Evolutionary conservation across 2,113 vertebrate species (phyloP).

Genomic region (Ochotona curzoniae): DNA sequence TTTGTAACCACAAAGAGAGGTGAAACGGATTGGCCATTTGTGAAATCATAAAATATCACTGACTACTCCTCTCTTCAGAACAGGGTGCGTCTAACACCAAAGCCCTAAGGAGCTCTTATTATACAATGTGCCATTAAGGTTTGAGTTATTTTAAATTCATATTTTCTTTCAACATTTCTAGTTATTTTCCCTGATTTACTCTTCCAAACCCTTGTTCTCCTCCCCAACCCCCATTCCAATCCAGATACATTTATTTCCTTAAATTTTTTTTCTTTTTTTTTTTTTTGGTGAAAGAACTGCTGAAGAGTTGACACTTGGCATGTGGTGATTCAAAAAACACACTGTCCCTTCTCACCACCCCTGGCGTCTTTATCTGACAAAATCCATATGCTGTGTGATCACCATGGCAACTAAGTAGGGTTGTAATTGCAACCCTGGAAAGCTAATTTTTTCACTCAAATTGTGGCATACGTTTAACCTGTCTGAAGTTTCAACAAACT

Average conservation of each 20-base stretch:
- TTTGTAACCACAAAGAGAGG: not conserved
- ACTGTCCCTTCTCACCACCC: conserved; percentile 80
- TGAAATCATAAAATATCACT: not conserved
- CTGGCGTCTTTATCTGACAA: conserved; percentile 88
- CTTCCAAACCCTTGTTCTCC: not conserved
- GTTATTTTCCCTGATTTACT: not conserved
- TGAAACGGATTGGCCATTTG: not conserved
- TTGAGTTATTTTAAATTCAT: conserved; percentile 44
- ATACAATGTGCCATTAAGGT: conserved; percentile 9
- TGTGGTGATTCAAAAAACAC: conserved; percentile 82
- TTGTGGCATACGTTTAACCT: conserved; percentile 86
- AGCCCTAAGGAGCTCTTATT: not conserved
- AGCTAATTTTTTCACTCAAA: conserved; percentile 88
- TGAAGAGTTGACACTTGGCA: conserved; percentile 81
- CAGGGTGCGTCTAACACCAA: not conserved
- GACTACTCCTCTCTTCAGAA: too few relatives aligned
- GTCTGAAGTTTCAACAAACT: conserved; percentile 89
- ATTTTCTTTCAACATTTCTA: conserved; percentile 31
- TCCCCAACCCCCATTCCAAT: not conserved
- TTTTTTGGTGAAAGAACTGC: conserved; percentile 56
- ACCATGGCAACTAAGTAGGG: conserved; percentile 87
- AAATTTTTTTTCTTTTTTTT: not conserved
- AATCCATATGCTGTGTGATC: conserved; percentile 87
- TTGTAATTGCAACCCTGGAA: conserved; percentile 88
- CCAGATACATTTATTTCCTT: not conserved